phyloP scores from a whole-genome alignment of 2,888 invertebrate genomes.

The Meliscaeva auricollis region DNA sequence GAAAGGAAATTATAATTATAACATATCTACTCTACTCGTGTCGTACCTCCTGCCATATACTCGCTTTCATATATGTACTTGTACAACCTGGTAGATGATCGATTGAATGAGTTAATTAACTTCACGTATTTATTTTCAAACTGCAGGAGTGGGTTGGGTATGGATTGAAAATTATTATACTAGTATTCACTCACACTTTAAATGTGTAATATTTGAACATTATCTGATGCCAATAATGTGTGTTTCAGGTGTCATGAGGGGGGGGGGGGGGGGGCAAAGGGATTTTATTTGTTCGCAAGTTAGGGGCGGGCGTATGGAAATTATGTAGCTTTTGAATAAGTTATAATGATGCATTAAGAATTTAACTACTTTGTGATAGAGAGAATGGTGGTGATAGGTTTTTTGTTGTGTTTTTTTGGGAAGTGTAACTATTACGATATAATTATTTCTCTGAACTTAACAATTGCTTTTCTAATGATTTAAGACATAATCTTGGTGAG shows the following conservation, averaged over 20 bases:
- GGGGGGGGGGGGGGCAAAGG: not conserved
- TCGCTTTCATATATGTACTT: too few relatives aligned
- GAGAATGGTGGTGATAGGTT: not conserved
- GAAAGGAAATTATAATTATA: slow-evolving; percentile 43
- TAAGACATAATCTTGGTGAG: too few relatives aligned
- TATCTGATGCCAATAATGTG: not conserved
- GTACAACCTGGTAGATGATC: not conserved
- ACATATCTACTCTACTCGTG: too few relatives aligned
- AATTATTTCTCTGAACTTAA: not conserved
- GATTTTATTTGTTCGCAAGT: not conserved
- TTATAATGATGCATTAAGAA: not conserved
- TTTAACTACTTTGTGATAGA: not conserved
- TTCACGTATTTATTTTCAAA: slow-evolving; percentile 36
- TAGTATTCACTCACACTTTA: slow-evolving; percentile 24
- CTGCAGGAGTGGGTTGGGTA: not conserved
- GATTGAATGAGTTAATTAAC: slow-evolving; percentile 61
- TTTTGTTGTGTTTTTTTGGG: not conserved
- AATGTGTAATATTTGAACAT: too few relatives aligned
- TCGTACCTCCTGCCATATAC: slow-evolving; percentile 13
- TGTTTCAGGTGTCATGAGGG: not conserved
- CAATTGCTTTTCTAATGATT: too few relatives aligned
- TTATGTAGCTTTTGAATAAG: not conserved
- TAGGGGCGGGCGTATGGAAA: too few relatives aligned
- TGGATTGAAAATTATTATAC: slow-evolving; percentile 15
- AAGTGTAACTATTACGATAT: not conserved